A percentile compares a stretch with the other conserved stretches of the same genome.
Conservation (phyloP, 2,888 invertebrate genomes). For the Dione vanillae region DNA sequence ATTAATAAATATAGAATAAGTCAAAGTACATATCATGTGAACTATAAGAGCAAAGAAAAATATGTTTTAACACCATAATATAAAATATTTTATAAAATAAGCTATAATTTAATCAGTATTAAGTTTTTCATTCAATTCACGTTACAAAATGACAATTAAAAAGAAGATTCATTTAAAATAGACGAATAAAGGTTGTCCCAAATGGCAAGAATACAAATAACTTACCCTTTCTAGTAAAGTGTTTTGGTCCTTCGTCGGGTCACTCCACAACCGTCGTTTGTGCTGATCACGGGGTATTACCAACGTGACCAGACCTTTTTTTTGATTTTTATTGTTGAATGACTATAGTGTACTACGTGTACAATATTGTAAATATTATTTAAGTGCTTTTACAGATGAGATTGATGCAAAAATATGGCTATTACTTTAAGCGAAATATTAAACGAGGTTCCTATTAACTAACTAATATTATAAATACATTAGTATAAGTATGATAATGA, state of each 20-base stretch:
- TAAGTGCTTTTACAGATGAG: neutral
- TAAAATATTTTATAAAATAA: too few relatives aligned
- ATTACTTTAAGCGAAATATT: too few relatives aligned
- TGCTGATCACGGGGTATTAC: constrained; percentile 21
- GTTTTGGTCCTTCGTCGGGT: constrained; percentile 33
- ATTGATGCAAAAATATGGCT: neutral
- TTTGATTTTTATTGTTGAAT: constrained; percentile 22
- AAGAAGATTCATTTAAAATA: constrained; percentile 10
- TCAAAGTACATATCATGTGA: too few relatives aligned
- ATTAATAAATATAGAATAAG: too few relatives aligned
- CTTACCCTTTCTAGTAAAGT: constrained; percentile 17
- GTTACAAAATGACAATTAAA: constrained; percentile 7
- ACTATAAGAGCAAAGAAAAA: too few relatives aligned
- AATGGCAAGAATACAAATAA: constrained; percentile 24
- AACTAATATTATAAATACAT: too few relatives aligned
- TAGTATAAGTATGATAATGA: too few relatives aligned
- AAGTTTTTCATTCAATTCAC: neutral
- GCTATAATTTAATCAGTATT: too few relatives aligned
- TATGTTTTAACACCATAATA: too few relatives aligned
- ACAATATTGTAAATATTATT: neutral
- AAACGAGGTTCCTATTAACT: too few relatives aligned
- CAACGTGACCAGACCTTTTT: constrained; percentile 17
- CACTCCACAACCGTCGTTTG: constrained; percentile 12
- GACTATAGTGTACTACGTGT: neutral
- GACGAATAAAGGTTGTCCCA: neutral